Conservation (phyloP, 2,797 vertebrate species). For the Euthynnus affinis region DNA sequence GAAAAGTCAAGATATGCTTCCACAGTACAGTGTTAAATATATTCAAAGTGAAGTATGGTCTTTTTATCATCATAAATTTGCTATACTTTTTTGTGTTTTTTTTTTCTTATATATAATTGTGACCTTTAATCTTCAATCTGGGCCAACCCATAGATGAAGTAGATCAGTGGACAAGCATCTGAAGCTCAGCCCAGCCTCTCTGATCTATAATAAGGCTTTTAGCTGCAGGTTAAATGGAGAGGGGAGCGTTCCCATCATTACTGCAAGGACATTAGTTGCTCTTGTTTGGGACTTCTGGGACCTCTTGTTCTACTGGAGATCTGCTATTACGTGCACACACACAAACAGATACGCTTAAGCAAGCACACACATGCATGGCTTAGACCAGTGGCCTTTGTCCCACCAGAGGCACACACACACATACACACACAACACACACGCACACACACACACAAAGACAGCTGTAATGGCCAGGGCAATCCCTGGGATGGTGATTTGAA, state of each 20-base stretch:
- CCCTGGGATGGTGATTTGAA: slow-evolving; percentile 49
- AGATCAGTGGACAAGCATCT: slow-evolving; percentile 54
- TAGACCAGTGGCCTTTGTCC: slow-evolving; percentile 48
- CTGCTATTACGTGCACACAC: slow-evolving; percentile 69
- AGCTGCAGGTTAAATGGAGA: slow-evolving; percentile 76
- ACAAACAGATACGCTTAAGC: slow-evolving; percentile 33
- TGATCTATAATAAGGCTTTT: slow-evolving; percentile 75
- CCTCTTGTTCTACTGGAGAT: slow-evolving; percentile 63
- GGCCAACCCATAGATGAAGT: slow-evolving; percentile 14
- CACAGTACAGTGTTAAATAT: too few relatives aligned
- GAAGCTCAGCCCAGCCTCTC: slow-evolving; percentile 54
- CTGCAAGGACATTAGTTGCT: slow-evolving; percentile 62
- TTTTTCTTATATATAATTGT: too few relatives aligned
- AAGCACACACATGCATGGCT: slow-evolving; percentile 56
- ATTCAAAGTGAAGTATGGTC: too few relatives aligned
- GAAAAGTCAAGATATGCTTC: too few relatives aligned
- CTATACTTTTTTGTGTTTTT: too few relatives aligned
- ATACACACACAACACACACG: not conserved
- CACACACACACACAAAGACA: slow-evolving; percentile 19
- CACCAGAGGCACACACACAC: slow-evolving; percentile 11
- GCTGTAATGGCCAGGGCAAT: slow-evolving; percentile 44
- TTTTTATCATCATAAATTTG: too few relatives aligned
- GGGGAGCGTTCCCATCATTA: slow-evolving; percentile 73
- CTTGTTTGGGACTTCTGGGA: slow-evolving; percentile 53
- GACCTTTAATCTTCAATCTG: slow-evolving; percentile 27